Evolutionary conservation across 2,113 vertebrate species (phyloP).

Genomic region (Cyanistes caeruleus): DNA sequence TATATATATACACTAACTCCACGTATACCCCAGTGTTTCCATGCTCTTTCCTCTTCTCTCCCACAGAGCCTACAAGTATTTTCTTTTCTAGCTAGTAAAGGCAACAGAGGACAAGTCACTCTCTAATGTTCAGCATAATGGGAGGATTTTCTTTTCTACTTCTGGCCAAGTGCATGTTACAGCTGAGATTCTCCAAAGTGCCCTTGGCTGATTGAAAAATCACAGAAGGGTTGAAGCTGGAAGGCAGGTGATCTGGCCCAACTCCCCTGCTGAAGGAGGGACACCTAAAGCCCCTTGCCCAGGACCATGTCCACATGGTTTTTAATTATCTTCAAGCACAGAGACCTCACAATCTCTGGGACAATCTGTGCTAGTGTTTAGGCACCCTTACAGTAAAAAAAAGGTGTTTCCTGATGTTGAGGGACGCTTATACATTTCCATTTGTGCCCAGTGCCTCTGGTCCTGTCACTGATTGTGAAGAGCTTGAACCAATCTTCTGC

Average conservation of each 20-base stretch:
- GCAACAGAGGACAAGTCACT: not conserved
- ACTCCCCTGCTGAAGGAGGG: not conserved
- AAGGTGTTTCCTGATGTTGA: not conserved
- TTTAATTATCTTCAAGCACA: not conserved
- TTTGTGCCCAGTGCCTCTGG: not conserved
- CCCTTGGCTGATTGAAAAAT: not conserved
- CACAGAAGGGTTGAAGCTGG: not conserved
- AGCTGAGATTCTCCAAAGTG: not conserved
- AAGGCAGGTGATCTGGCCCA: not conserved
- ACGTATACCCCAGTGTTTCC: not conserved
- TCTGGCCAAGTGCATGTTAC: not conserved
- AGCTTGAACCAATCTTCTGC: not conserved
- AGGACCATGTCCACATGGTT: not conserved
- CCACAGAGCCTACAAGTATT: not conserved
- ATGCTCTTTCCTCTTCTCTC: not conserved
- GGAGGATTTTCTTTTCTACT: not conserved
- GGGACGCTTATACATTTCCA: not conserved
- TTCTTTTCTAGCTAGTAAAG: not conserved
- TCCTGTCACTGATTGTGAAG: not conserved
- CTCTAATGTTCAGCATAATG: not conserved
- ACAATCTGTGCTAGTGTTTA: not conserved
- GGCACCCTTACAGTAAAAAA: not conserved
- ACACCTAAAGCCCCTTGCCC: not conserved
- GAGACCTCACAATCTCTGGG: not conserved
- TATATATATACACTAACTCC: no score